A percentile compares a stretch with the other conserved stretches of the same genome.
Conservation (phyloP, 2,113 vertebrate species). For the Chionis minor region DNA sequence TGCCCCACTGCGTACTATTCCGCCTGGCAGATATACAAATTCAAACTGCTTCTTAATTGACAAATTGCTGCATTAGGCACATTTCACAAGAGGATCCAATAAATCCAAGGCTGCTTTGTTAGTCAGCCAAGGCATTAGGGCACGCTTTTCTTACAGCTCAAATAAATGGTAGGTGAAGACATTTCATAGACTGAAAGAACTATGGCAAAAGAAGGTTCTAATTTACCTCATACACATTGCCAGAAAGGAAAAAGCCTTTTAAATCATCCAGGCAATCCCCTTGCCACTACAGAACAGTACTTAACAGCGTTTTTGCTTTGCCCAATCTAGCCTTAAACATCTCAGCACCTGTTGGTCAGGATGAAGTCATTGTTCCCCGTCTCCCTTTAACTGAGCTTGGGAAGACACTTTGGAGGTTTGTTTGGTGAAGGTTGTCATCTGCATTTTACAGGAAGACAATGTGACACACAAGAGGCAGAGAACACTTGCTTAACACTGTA, state of each 20-base stretch:
- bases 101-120: constrained; percentile 43
- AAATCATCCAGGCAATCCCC: constrained; percentile 43
- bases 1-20: not conserved
- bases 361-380: not conserved
- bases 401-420: not conserved
- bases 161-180: constrained; percentile 52
- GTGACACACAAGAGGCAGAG: not conserved
- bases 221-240: constrained; percentile 21
- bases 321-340: not conserved
- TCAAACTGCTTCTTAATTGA: constrained; percentile 38
- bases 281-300: constrained; percentile 18
- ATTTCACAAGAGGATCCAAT: constrained; percentile 31
- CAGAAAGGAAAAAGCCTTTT: constrained; percentile 46
- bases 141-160: constrained; percentile 21
- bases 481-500: not conserved
- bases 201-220: constrained; percentile 4
- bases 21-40: constrained; percentile 4
- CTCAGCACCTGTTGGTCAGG: not conserved
- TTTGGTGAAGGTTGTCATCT: not conserved
- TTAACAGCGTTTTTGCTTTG: constrained; percentile 16
- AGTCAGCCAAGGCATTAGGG: constrained; percentile 39
- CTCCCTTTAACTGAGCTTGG: not conserved
- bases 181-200: constrained; percentile 48
- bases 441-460: not conserved
- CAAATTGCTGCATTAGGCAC: constrained; percentile 43